Base-by-base conservation (phyloP, 1,140 invertebrate genomes). In the Dermatophagoides farinae region DNA sequence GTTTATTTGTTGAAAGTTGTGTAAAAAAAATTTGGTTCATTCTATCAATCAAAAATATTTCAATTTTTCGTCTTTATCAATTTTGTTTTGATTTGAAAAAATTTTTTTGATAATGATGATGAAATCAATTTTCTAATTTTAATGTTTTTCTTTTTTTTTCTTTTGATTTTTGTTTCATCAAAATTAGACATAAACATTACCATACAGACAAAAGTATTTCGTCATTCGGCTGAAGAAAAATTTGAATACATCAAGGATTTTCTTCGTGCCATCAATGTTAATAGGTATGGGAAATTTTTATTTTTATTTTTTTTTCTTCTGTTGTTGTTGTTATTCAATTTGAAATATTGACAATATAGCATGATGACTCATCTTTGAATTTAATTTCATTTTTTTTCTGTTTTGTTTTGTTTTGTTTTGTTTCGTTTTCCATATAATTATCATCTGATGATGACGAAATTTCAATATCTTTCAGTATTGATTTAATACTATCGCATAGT, bases 171-270 rank as follows among this genome's bases (percentile, higher is more conserved):
- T 37, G 11, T 59, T 14, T 9, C 22, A n/a, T n/a, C n/a, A n/a
- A n/a, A n/a, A n/a, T n/a, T n/a, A 63, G 57, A 58, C 31, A 57
- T 57, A 23, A 57, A 57, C 16, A 11, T 61, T 11, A 62, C 57
- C 1, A 46, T 62, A n/a, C 25, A 22, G n/a, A 62, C 57, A 18
- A 49, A 62, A 41, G 31, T 65, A 20, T 66, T 66, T 57, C 47
- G 58, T 6, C 64, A 65, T 61, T 63, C 65, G 23, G 39, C 54
- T 50, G 57, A 62, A 38, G 65, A 66, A 49, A 66, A 64, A 40
- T 50, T 51, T n/a, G 40, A 65, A 46, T 65, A 54, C 59, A 20
- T 65, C 5, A 65, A 46, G 60, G 65, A 66, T 47, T 66, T 66
- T 58, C 50, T 66, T 6, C 16, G 44, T 20, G 51, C 64, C 20